Evolutionary conservation across 1,140 invertebrate genomes (phyloP).

Genomic region (Maniola jurtina): DNA sequence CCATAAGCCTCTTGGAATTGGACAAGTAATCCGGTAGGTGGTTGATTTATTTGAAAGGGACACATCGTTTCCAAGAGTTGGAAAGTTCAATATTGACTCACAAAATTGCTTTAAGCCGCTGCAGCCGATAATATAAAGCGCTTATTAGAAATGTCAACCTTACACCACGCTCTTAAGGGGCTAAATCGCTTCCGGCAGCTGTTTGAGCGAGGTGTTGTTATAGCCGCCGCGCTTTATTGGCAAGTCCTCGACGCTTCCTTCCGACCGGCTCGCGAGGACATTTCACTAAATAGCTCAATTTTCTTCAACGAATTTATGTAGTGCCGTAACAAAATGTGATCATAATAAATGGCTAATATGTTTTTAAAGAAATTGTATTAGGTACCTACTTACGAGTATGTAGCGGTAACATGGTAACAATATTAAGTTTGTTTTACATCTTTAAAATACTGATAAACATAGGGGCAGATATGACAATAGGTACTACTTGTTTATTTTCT

Average conservation of each 20-base stretch:
- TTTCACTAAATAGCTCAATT: conserved; percentile 17
- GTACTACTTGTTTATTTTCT: no score
- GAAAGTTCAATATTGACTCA: conserved; percentile 74
- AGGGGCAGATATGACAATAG: no score
- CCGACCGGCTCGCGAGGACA: conserved; percentile 32
- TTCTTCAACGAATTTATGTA: background rate
- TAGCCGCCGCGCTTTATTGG: conserved; percentile 63
- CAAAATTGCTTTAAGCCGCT: conserved; percentile 73
- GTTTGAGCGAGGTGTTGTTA: conserved; percentile 60
- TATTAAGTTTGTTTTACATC: no score
- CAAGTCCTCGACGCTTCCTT: conserved; percentile 69
- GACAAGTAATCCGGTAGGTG: conserved; percentile 39
- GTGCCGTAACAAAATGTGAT: background rate
- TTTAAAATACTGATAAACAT: no score
- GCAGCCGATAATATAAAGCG: conserved; percentile 61
- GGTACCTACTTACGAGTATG: no score
- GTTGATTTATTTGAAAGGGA: conserved; percentile 63
- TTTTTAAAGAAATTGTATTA: no score
- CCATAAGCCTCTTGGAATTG: conserved; percentile 31
- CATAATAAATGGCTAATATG: no score
- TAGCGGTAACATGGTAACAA: no score
- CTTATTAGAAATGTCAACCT: conserved; percentile 63
- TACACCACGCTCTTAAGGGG: conserved; percentile 44
- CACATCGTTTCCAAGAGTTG: conserved; percentile 59
- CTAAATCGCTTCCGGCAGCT: conserved; percentile 48